Conservation (phyloP, 2,888 invertebrate species). For the Cephus rjabovi region DNA sequence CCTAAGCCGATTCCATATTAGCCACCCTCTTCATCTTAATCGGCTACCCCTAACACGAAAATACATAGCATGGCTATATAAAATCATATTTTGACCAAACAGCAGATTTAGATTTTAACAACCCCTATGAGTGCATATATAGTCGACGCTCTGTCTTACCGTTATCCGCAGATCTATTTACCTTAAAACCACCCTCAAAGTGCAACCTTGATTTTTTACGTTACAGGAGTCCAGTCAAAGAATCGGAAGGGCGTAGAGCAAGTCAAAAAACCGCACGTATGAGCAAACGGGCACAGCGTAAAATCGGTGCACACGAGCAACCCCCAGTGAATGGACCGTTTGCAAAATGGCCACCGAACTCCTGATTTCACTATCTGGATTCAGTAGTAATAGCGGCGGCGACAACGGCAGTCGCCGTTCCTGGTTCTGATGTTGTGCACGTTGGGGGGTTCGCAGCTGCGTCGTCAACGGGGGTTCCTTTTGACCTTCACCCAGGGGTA, state of each 20-base stretch:
- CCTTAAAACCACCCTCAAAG: not conserved
- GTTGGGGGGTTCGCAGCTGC: slow-evolving; percentile 28
- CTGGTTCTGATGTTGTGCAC: slow-evolving; percentile 30
- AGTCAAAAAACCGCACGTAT: slow-evolving; percentile 42
- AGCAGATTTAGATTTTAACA: not conserved
- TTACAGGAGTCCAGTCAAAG: not conserved
- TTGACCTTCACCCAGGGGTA: slow-evolving; percentile 41
- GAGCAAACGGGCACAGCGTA: slow-evolving; percentile 40
- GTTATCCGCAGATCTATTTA: not conserved
- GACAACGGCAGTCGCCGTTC: slow-evolving; percentile 1
- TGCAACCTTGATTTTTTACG: not conserved
- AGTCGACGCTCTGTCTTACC: not conserved
- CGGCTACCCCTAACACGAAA: not conserved
- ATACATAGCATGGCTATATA: not conserved
- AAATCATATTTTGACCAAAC: not conserved
- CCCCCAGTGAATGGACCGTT: slow-evolving; percentile 38
- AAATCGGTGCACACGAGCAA: slow-evolving; percentile 48
- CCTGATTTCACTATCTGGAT: slow-evolving; percentile 15
- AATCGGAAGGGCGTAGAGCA: not conserved
- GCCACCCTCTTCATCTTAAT: slow-evolving; percentile 13
- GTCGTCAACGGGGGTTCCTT: slow-evolving; percentile 6
- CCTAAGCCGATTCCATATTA: slow-evolving; percentile 54
- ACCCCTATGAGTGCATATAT: not conserved
- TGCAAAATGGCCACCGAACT: slow-evolving; percentile 54
- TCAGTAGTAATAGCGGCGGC: not conserved